Percentiles rank a stretch among this genome's conserved stretches.
phyloP scores from a whole-genome alignment of 2,797 vertebrate species.

The Pteronotus mesoamericanus region DNA sequence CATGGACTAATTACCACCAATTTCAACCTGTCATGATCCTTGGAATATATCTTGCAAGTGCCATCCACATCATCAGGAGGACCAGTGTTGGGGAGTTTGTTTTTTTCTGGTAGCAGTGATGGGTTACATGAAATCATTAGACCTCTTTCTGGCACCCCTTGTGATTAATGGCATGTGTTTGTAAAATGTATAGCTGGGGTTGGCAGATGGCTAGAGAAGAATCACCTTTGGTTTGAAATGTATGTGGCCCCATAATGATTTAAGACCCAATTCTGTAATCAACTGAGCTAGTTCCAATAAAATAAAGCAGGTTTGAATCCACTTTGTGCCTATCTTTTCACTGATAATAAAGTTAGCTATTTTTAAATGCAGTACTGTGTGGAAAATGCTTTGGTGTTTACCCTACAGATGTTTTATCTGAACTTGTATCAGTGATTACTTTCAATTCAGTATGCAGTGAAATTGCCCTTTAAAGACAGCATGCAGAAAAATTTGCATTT shows the following conservation, averaged over 20 bases:
- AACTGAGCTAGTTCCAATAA: conserved; percentile 66
- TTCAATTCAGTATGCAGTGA: conserved; percentile 23
- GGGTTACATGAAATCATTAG: conserved; percentile 23
- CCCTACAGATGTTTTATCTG: background rate
- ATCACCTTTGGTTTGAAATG: conserved; percentile 53
- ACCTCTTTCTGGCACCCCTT: conserved; percentile 49
- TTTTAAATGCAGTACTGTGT: conserved; percentile 57
- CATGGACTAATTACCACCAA: conserved; percentile 36
- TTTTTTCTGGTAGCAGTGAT: conserved; percentile 36
- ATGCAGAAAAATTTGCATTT: conserved; percentile 44
- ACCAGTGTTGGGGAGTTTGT: conserved; percentile 45
- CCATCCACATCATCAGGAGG: conserved; percentile 46
- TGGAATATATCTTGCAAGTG: conserved; percentile 48
- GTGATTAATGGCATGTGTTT: conserved; percentile 58
- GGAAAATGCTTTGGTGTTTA: conserved; percentile 60
- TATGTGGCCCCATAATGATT: conserved; percentile 51
- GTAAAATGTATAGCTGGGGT: conserved; percentile 47
- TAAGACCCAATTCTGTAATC: conserved; percentile 62
- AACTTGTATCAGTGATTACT: conserved; percentile 20
- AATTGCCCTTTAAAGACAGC: conserved; percentile 2
- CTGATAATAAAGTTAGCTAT: conserved; percentile 71
- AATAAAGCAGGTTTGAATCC: conserved; percentile 69
- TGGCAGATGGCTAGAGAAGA: conserved; percentile 59
- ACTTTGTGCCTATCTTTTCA: conserved; percentile 72
- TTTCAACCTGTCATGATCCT: background rate